These are phyloP conservation scores for Scophthalmus maximus DNA, from an alignment of 2,113 vertebrate genomes.

Conservation along the genomic window DNA sequence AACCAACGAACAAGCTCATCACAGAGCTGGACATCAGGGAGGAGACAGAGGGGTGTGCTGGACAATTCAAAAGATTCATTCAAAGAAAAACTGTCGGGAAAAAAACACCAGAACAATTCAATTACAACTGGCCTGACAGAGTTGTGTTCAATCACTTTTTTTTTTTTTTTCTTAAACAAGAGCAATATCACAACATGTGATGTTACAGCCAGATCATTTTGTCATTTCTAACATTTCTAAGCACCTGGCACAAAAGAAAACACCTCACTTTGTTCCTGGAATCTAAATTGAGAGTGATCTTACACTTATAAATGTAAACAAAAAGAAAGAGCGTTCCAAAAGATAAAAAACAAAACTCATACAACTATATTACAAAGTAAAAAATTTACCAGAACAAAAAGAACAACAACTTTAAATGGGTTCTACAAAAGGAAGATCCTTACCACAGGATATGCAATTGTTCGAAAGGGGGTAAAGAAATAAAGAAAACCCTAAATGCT, in stretches of 20 bases:
- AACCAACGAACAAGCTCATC: slow-evolving; percentile 44
- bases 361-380: slow-evolving; percentile 78
- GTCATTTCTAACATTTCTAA: slow-evolving; percentile 71
- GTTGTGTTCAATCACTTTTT: slow-evolving; percentile 46
- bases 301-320: slow-evolving; percentile 77
- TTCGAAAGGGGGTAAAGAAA: slow-evolving; percentile 53
- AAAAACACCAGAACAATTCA: slow-evolving; percentile 51
- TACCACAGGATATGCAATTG: slow-evolving; percentile 73
- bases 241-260: slow-evolving; percentile 75
- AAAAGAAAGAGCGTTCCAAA: slow-evolving; percentile 69
- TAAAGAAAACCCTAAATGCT: slow-evolving; percentile 42
- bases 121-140: slow-evolving; percentile 45
- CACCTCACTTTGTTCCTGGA: slow-evolving; percentile 80
- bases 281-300: slow-evolving; percentile 70
- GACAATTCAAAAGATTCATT: background rate
- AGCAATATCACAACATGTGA: slow-evolving; percentile 71
- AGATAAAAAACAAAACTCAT: slow-evolving; percentile 69
- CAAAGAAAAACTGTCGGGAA: slow-evolving; percentile 35
- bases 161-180: slow-evolving; percentile 9
- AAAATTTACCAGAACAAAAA: slow-evolving; percentile 63
- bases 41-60: slow-evolving; percentile 7
- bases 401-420: slow-evolving; percentile 53
- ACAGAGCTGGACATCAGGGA: slow-evolving; percentile 20
- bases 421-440: slow-evolving; percentile 78
- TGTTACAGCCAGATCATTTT: slow-evolving; percentile 63